Evolutionary conservation across 2,797 vertebrate genomes (phyloP), one percentile per base, ranked within the genome.

Genomic region (Hemitrygon akajei): DNA sequence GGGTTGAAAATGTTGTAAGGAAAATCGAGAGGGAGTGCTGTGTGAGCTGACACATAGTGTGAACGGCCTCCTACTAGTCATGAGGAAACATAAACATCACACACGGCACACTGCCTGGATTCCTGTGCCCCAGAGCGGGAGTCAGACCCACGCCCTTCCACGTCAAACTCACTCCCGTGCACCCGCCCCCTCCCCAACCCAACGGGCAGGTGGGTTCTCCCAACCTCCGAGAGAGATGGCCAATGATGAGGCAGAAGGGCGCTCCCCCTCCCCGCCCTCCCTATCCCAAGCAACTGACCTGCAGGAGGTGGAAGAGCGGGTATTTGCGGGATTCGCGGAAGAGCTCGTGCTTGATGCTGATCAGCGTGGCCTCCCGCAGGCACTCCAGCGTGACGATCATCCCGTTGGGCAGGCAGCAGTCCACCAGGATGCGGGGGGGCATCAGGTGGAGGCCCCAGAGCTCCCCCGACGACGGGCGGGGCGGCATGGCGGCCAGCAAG

Each of bases 381-480:
- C 97, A 97, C 95, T 97, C 97, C 56, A 97, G 95, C 47, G 96
- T 97, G 93, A 97, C 97, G 95, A 97, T 95, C 96, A 97, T 96
- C 82, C 97, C 97, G 0, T 97, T 97, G 94, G 97, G 97, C 20
- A 97, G 95, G 94, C 97, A 97, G 95, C 97, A 97, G 94, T 97
- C 97, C 95, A 97, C 97, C 95, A 96, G 96, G 95, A 97, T 97
- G 76, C 96, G 96, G 0, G 97, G 97, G 94, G 97, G 97, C 97
- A 97, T 97, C 94, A 97, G 95, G 93, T 97, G 97, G 18, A 97
- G 96, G 14, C 97, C 97, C 97, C 97, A 97, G 94, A 97, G 95
- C 94, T 97, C 97, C 93, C 97, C 97, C 37, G 97, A 97, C 0
- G 97, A 97, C 0, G 97, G 97, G 37, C 97, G 95, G 69, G 97